These are phyloP conservation scores for Clostera curtula DNA, from an alignment of 2,888 invertebrate species.

Conservation along the genomic window DNA sequence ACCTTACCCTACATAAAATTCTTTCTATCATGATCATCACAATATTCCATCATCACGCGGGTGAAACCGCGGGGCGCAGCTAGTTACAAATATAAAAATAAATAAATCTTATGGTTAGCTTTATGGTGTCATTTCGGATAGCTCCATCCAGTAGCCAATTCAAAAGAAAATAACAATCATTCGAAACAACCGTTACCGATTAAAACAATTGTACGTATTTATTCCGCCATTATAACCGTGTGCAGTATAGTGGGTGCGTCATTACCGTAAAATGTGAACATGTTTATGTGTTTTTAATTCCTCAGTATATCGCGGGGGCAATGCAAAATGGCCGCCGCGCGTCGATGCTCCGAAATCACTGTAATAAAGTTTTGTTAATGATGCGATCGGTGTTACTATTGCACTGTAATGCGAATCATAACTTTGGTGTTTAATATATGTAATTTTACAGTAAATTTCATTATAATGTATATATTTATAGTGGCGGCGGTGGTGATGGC, in stretches of 20 bases:
- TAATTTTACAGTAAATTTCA: too few relatives aligned
- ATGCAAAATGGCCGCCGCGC: conserved; percentile 45
- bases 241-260: conserved; percentile 54
- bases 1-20: too few relatives aligned
- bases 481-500: too few relatives aligned
- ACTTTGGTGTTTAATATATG: background rate
- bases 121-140: too few relatives aligned
- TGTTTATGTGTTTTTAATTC: conserved; percentile 74
- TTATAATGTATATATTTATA: too few relatives aligned
- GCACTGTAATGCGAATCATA: conserved; percentile 2
- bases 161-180: conserved; percentile 19
- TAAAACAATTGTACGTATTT: conserved; percentile 38
- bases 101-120: too few relatives aligned
- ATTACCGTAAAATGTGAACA: conserved; percentile 68
- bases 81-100: too few relatives aligned
- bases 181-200: conserved; percentile 21
- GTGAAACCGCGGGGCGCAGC: too few relatives aligned
- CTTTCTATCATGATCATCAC: too few relatives aligned
- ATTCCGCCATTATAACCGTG: conserved; percentile 53
- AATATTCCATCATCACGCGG: too few relatives aligned
- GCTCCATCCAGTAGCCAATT: conserved; percentile 5
- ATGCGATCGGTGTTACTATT: conserved; percentile 25
- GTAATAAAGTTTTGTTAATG: conserved; percentile 62
- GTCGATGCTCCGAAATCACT: conserved; percentile 51
- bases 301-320: conserved; percentile 45